Percentiles rank a stretch among this genome's conserved stretches.
phyloP scores from a whole-genome alignment of 2,888 invertebrate genomes.

The Lycocerus yunnanus region DNA sequence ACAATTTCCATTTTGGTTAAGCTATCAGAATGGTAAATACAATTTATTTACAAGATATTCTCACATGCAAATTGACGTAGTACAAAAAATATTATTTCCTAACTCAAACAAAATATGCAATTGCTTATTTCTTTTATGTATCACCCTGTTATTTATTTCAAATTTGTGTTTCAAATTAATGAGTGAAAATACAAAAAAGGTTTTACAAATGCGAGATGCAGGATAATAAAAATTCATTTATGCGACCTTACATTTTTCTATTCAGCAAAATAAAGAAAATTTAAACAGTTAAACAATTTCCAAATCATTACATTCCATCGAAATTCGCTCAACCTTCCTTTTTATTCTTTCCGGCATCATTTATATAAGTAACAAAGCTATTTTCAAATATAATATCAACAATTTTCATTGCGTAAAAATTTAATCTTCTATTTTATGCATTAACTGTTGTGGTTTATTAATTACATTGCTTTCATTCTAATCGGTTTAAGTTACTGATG shows the following conservation, averaged over 20 bases:
- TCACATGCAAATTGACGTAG: neutral
- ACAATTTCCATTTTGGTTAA: neutral
- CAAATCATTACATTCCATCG: neutral
- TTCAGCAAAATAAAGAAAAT: slow-evolving; percentile 2
- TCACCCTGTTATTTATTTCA: neutral
- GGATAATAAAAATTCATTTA: slow-evolving; percentile 2
- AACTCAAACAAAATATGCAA: neutral
- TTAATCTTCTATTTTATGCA: neutral
- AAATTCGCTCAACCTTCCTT: neutral
- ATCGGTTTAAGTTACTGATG: neutral
- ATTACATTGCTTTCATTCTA: neutral
- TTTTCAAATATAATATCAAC: neutral
- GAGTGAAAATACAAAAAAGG: neutral
- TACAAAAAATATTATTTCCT: neutral
- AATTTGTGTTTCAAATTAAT: neutral
- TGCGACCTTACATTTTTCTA: neutral
- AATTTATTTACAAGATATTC: neutral
- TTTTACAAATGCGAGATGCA: neutral
- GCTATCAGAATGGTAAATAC: neutral
- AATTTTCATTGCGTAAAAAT: neutral
- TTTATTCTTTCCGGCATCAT: neutral
- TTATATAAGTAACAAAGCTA: neutral
- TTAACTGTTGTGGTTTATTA: neutral
- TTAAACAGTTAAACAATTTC: slow-evolving; percentile 2
- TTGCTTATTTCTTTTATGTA: neutral